Conservation (phyloP, 2,113 vertebrate species). For the Suricata suricatta region DNA sequence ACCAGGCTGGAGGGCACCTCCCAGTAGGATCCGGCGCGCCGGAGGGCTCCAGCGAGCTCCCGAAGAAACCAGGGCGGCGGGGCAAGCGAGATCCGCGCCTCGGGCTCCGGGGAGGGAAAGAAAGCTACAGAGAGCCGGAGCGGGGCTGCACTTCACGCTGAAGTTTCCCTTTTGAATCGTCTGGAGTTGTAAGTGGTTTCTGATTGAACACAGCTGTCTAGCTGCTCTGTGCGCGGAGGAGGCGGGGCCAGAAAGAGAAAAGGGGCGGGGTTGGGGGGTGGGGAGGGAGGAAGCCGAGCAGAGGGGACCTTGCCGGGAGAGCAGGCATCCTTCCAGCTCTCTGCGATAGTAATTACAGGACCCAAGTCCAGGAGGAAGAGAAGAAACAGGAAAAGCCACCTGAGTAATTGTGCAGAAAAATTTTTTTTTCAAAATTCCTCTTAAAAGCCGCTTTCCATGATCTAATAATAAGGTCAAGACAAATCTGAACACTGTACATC, state of each 20-base stretch:
- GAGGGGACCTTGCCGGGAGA: slow-evolving; percentile 70
- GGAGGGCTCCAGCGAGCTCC: slow-evolving; percentile 63
- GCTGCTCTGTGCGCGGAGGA: slow-evolving; percentile 82
- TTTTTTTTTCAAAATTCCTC: neutral
- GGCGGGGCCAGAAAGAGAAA: slow-evolving; percentile 80
- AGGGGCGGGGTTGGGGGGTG: neutral
- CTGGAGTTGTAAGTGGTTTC: slow-evolving; percentile 86
- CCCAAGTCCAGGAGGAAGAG: slow-evolving; percentile 65
- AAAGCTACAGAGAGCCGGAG: slow-evolving; percentile 39
- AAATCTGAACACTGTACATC: slow-evolving; percentile 38
- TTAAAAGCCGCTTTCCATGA: slow-evolving; percentile 45
- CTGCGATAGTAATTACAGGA: slow-evolving; percentile 66
- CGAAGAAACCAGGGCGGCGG: neutral
- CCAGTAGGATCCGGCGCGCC: neutral
- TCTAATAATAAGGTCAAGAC: slow-evolving; percentile 73
- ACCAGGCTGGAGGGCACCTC: slow-evolving; percentile 69
- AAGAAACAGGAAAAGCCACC: slow-evolving; percentile 73
- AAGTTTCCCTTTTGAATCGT: slow-evolving; percentile 83
- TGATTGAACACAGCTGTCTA: slow-evolving; percentile 89
- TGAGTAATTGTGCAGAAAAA: slow-evolving; percentile 63
- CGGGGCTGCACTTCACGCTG: slow-evolving; percentile 67
- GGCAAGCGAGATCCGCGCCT: neutral
- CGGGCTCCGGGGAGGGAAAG: neutral
- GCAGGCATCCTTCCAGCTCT: slow-evolving; percentile 79
- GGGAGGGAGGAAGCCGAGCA: neutral